These are phyloP conservation scores for Hydrolagus affinis DNA, from an alignment of 2,113 vertebrate genomes.

Conservation along the genomic window DNA sequence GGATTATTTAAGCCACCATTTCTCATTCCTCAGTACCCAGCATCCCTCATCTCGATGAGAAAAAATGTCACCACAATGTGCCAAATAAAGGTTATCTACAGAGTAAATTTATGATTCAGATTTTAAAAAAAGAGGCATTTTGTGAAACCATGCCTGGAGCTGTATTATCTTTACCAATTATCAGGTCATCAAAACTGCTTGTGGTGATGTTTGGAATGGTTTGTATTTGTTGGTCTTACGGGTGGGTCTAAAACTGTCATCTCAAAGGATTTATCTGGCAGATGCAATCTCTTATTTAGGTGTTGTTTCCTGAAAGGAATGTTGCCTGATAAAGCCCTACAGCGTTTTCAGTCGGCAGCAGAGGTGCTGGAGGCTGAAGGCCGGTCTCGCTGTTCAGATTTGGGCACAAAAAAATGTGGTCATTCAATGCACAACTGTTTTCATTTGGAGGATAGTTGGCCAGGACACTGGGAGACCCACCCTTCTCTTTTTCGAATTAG, in stretches of 20 bases:
- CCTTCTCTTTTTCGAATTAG: no score
- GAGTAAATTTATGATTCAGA: background rate
- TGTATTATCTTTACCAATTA: background rate
- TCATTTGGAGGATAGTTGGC: no score
- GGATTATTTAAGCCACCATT: background rate
- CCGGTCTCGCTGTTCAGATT: no score
- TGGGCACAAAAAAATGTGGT: no score
- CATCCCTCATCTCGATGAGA: background rate
- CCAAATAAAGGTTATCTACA: background rate
- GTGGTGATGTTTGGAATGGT: background rate
- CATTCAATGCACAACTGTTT: no score
- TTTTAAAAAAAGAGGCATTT: background rate
- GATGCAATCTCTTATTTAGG: background rate
- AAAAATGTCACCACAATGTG: background rate
- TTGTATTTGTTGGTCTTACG: background rate
- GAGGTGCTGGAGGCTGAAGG: background rate
- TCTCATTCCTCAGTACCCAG: background rate
- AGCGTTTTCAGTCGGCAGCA: no score
- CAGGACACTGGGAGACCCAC: no score
- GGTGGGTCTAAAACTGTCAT: background rate
- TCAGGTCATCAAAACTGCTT: slow-evolving; percentile 5
- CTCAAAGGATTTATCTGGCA: background rate
- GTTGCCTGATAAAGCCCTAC: background rate
- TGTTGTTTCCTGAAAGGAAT: background rate
- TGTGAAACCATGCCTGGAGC: background rate